Percentiles rank a stretch among this genome's conserved stretches.
Evolutionary conservation across 30 jellyfish, hydroid and myxozoan genomes (phyloP).

Genomic region (Chrysaora quinquecirrha): DNA sequence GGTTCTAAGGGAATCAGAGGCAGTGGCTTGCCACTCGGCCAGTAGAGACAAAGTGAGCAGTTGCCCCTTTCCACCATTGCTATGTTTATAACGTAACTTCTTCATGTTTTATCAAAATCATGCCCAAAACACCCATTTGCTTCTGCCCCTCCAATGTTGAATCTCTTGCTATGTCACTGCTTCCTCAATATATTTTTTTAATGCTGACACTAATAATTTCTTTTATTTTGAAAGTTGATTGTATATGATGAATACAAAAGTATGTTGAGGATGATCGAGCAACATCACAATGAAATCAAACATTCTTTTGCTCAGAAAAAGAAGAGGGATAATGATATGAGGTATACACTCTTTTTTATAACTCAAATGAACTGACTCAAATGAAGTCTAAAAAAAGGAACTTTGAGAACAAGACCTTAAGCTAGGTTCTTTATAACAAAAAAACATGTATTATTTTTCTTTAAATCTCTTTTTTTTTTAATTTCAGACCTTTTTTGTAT

Average conservation of each 20-base stretch:
- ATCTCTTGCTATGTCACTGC: neutral
- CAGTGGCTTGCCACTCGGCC: too few species aligned
- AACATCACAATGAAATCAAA: constrained; percentile 21
- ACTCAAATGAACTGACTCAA: too few species aligned
- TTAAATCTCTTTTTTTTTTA: neutral
- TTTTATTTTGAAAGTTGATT: constrained; percentile 8
- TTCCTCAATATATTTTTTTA: neutral
- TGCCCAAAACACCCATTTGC: neutral
- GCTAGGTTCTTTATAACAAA: neutral
- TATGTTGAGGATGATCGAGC: constrained; percentile 47
- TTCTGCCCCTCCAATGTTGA: neutral
- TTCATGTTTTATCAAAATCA: too few species aligned
- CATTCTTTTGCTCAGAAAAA: neutral
- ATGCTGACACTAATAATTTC: too few species aligned
- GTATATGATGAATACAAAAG: constrained; percentile 59
- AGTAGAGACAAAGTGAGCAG: too few species aligned
- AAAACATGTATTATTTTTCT: neutral
- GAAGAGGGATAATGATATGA: constrained; percentile 60
- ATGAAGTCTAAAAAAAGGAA: too few species aligned
- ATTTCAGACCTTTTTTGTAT: constrained; percentile 67
- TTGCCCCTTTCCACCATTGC: too few species aligned
- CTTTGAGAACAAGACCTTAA: too few species aligned
- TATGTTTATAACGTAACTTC: neutral
- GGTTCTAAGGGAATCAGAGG: too few species aligned
- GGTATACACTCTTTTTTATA: too few species aligned